phyloP scores from a whole-genome alignment of 2,797 vertebrate species.

The Eospalax fontanierii region DNA sequence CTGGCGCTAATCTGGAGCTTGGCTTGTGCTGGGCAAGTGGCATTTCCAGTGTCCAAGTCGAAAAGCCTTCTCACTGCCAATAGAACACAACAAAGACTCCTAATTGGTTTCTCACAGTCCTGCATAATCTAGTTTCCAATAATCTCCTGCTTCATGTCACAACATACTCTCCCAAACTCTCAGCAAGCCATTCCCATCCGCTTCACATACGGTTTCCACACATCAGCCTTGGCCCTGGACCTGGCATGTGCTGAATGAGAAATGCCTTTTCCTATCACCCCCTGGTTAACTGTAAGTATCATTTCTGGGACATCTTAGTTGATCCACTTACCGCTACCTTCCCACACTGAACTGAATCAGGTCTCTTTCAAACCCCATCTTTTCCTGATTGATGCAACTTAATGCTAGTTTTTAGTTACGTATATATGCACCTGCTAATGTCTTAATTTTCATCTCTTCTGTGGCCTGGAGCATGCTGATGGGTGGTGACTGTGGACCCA shows the following conservation, averaged over 20 bases:
- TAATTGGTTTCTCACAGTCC: neutral
- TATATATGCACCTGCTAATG: neutral
- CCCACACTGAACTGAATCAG: neutral
- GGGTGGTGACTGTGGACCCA: neutral
- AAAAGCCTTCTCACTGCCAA: neutral
- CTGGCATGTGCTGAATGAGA: neutral
- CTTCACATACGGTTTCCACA: neutral
- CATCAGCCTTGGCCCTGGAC: neutral
- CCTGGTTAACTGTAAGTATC: neutral
- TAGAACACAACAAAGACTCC: neutral
- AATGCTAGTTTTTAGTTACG: neutral
- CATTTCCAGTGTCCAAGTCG: neutral
- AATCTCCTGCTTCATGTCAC: neutral
- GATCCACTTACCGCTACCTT: neutral
- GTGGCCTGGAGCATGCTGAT: rapidly evolving
- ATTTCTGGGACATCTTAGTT: neutral
- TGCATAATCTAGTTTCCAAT: neutral
- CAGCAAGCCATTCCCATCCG: neutral
- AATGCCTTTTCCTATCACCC: too few relatives aligned
- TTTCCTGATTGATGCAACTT: neutral
- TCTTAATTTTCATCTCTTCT: neutral
- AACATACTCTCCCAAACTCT: too few relatives aligned
- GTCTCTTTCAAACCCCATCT: neutral
- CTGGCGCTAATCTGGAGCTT: neutral
- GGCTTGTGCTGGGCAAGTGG: neutral